Evolutionary conservation across 2,797 vertebrate species (phyloP), one percentile per base, ranked within the genome.

Genomic region (Mormyrops attenuatus): DNA sequence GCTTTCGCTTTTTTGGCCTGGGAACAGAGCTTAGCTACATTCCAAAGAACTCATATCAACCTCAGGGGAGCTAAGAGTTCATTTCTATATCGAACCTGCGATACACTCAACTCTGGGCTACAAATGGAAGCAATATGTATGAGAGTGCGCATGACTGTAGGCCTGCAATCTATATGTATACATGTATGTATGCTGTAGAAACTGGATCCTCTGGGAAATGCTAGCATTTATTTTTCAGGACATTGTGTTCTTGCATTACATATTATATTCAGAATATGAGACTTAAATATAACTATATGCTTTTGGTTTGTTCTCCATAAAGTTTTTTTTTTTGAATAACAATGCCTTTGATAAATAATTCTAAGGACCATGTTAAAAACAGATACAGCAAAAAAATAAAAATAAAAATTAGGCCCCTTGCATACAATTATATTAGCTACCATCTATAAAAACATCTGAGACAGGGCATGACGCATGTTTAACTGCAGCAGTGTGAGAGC

Each of bases 101-200:
- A 52, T 30, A 87, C 20, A 87, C 17, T 85, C 26, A 85, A 63
- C 47, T 38, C 38, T 86, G 57, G 34, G 30, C 80, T 69, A 53
- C 73, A 63, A 53, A 63, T 57, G 50, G 20, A 15, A 87, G 66
- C 73, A 49, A 41, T 88, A 89, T 38, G n/a, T 49, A 30, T 88
- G 63, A 57, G 41, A 63, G 57, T 34, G 22, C 2, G 6, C 53
- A 57, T 60, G 53, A 57, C 52, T 88, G 9, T 13, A 60, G 20
- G 22, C 13, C 50, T 34, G 30, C 26, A 66, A 38, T 86, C 13
- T 89, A 87, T 55, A 69, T 73, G 60, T 26, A 60, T 88, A 84
- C 73, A 90, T 91, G 84, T 87, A 73, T 80, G 69, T 77, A 41
- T 77, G 30, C 69, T 77, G 69, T 38, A 84, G 50, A 85, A 41